Evolutionary conservation across 2,888 invertebrate species (phyloP).

Genomic region (Laspeyria flexula): DNA sequence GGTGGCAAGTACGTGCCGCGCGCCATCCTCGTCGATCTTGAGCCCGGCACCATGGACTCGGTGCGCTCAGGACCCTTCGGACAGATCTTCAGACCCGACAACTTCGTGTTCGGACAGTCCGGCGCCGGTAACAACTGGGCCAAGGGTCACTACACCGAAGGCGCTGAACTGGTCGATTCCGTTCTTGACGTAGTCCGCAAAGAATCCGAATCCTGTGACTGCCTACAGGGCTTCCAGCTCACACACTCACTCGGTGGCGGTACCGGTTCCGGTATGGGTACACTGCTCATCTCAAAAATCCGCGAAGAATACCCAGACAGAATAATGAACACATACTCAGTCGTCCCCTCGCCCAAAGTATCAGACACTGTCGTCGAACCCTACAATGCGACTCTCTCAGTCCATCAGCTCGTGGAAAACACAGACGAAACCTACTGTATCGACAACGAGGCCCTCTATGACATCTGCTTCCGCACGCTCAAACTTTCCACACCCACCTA

Average conservation of each 20-base stretch:
- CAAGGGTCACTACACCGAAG: constrained; percentile 90
- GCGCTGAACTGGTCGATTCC: constrained; percentile 89
- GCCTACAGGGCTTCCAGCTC: constrained; percentile 94
- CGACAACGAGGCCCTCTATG: constrained; percentile 87
- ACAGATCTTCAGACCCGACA: constrained; percentile 91
- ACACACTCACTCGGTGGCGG: constrained; percentile 90
- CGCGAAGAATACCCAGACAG: constrained; percentile 96
- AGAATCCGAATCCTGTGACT: constrained; percentile 96
- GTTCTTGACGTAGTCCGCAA: constrained; percentile 94
- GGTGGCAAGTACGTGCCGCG: constrained; percentile 80
- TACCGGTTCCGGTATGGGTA: constrained; percentile 85
- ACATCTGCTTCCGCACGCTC: constrained; percentile 95
- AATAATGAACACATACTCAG: constrained; percentile 94
- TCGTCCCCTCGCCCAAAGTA: constrained; percentile 94
- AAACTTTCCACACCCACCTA: constrained; percentile 95
- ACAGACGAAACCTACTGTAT: constrained; percentile 96
- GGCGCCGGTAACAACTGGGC: constrained; percentile 88
- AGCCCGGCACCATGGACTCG: constrained; percentile 88
- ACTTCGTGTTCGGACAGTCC: constrained; percentile 89
- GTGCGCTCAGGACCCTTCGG: constrained; percentile 90
- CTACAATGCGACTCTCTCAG: constrained; percentile 95
- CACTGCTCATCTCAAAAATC: constrained; percentile 95
- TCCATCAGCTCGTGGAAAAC: constrained; percentile 95
- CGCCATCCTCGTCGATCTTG: constrained; percentile 77
- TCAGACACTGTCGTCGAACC: constrained; percentile 89